Base-by-base conservation (phyloP, 2,888 invertebrate species). In the Trichogramma dendrolimi region DNA sequence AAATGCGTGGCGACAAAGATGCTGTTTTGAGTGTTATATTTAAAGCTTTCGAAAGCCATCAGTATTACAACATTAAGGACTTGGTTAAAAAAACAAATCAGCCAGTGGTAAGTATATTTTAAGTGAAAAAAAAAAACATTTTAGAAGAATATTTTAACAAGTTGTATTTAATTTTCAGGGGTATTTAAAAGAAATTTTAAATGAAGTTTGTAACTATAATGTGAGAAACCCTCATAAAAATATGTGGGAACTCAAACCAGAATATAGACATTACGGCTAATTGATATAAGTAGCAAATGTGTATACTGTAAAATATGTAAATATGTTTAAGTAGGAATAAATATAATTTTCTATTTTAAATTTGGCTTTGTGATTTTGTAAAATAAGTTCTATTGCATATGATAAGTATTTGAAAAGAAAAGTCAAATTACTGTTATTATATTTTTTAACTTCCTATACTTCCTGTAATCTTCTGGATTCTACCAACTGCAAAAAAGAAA, bases 211-310 rank as follows among this genome's bases (percentile, higher is more conserved):
- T 77, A 92, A 91, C 78, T 98, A 99, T 80, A 97, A 97, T 80
- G 84, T 94, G 73, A 96, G 96, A 77, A 96, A 96, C 80, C 98
- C 98, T 0, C 96, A 98, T 78, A 94, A 94, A 75, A 96, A 95
- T 78, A 97, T 96, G 93, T 99, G 97, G 97, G 97, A 98, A 79
- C 81, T 99, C 73, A 98, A 98, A 76, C 96, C 96, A 0, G 98
- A 99, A 76, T 99, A 96, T 80, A 84, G 98, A 59, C 96, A 96
- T 84, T 27, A 27, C 3, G 3, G 2, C 27, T 27, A 27, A 27
- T 27, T 27, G 27, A 27, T 27, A 27, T 27, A 27, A 27, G 27
- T 27, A 27, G 2, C 27, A 2, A 27, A 2, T 27, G 27, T 27
- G 27, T 2, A 27, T 27, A 27, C 27, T 27, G 27, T 27, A 27